These are phyloP conservation scores for Pseudopipra pipra DNA, from an alignment of 2,113 vertebrate genomes.

Conservation along the genomic window DNA sequence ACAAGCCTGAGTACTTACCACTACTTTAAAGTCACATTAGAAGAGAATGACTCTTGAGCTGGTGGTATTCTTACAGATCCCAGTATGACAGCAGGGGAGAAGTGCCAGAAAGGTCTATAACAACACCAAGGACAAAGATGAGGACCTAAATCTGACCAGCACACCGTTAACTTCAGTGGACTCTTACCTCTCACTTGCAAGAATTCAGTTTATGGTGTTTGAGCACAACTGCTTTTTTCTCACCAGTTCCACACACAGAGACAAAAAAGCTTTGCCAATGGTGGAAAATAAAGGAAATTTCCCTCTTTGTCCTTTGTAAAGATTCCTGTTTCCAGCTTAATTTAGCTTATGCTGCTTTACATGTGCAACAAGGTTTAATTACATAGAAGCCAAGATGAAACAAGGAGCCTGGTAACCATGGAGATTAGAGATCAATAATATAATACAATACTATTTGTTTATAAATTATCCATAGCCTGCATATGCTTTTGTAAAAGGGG, in stretches of 20 bases:
- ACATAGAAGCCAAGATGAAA: not conserved
- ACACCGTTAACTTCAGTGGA: not conserved
- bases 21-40: not conserved
- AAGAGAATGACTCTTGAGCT: not conserved
- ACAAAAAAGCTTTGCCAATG: not conserved
- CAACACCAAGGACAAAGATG: not conserved
- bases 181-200: not conserved
- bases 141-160: not conserved
- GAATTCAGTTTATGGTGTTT: not conserved
- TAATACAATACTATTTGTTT: conserved; percentile 25
- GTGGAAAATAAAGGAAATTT: not conserved
- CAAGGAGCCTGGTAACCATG: conserved; percentile 4
- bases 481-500: not conserved
- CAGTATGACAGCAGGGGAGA: not conserved
- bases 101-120: not conserved
- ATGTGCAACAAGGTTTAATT: not conserved
- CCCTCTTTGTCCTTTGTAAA: not conserved
- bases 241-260: accelerated
- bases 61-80: not conserved
- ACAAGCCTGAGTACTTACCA: not conserved
- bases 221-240: not conserved
- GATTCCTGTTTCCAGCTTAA: not conserved
- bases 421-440: conserved; percentile 41
- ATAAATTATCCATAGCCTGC: conserved; percentile 15
- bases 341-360: not conserved